Evolutionary conservation across 2,888 invertebrate species (phyloP).

Genomic region (Formica aserva): DNA sequence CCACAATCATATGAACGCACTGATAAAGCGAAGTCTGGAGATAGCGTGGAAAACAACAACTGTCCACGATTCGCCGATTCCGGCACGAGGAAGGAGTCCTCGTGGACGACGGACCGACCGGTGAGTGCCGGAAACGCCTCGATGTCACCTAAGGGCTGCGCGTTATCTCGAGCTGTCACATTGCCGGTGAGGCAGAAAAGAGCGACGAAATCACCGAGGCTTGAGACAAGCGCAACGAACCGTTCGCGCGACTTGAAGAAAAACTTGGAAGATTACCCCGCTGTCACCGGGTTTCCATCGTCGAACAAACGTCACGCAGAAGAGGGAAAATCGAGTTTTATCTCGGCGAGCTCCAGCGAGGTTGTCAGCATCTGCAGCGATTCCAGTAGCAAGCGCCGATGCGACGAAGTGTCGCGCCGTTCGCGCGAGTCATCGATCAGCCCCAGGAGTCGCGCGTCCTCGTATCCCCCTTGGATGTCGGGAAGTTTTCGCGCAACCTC

Average conservation of each 20-base stretch:
- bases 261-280: conserved; percentile 29
- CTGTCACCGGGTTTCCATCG: conserved; percentile 30
- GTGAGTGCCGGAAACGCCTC: conserved; percentile 34
- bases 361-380: conserved; percentile 65
- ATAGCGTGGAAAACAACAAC: neutral
- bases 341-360: conserved; percentile 73
- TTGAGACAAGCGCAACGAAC: conserved; percentile 32
- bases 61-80: neutral
- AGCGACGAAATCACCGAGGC: conserved; percentile 23
- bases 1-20: neutral
- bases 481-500: conserved; percentile 31
- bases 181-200: neutral
- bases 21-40: neutral
- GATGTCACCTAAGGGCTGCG: conserved; percentile 3
- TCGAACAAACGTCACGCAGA: conserved; percentile 55
- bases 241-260: conserved; percentile 41
- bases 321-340: conserved; percentile 59
- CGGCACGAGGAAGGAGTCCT: neutral
- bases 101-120: conserved; percentile 1
- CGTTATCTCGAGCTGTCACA: conserved; percentile 12
- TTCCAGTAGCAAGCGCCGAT: conserved; percentile 65
- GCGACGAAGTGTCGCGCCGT: conserved; percentile 46
- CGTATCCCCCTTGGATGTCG: conserved; percentile 40
- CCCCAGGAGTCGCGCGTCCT: conserved; percentile 47
- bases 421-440: conserved; percentile 69